Base-by-base conservation (phyloP, 2,888 invertebrate genomes). In the Linnaemya tessellans region DNA sequence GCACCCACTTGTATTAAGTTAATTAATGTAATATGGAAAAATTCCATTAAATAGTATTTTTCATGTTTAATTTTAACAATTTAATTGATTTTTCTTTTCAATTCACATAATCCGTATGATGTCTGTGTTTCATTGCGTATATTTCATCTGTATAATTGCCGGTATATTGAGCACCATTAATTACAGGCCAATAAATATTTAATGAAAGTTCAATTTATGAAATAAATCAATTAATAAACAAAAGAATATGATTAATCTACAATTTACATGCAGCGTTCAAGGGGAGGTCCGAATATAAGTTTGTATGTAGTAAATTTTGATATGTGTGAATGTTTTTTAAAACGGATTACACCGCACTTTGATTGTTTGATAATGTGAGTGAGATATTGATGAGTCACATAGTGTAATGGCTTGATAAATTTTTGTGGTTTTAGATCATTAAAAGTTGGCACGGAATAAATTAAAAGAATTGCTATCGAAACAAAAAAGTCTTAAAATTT, bases 21-120 rank as follows among this genome's bases (percentile, higher is more conserved):
- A 75, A 30, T 82, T 25, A 22, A 18, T 68, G 62, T 51, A 54
- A 65, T 25, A 58, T 46, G 58, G n/a, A 10, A 35, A 67, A 38
- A 25, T 41, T 7, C 13, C 65, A 65, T 60, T 30, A 84, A 62
- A 62, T 43, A 41, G 35, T 13, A 35, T 18, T 70, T 54, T 46
- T 43, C 35, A 56, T 67, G 38, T 11, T 67, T 65, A n/a, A 15
- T 67, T 46, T 43, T n/a, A 64, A 51, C 41, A 62, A 25, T 22
- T 68, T 30, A 20, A 38, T 41, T 62, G 10, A 56, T 20, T 60
- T 58, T 30, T n/a, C n/a, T 58, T 22, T 58, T 3, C 25, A 8
- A 20, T 46, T 30, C 11, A 11, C 30, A 65, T 46, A 65, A n/a
- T 13, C 18, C 30, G 0, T 49, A 35, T 54, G 38, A 8, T 38